Evolutionary conservation across 2,797 vertebrate species (phyloP).

Genomic region (Bradypus variegatus): DNA sequence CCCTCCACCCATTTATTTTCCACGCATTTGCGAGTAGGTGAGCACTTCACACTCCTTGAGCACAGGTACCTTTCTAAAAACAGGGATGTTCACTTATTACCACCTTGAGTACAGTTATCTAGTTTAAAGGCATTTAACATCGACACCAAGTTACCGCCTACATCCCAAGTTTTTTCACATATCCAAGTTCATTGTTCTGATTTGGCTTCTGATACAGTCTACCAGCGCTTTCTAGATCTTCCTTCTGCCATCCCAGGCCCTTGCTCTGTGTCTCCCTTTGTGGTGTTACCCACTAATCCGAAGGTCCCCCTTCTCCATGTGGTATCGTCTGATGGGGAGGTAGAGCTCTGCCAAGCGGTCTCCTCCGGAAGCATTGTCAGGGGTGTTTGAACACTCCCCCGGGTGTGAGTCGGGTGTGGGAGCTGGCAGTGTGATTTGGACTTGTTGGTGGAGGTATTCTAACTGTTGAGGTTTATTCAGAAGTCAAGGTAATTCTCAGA

Average conservation of each 20-base stretch:
- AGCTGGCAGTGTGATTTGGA: accelerated
- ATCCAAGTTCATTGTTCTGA: accelerated
- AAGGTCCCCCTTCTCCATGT: accelerated
- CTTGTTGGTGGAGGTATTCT: accelerated
- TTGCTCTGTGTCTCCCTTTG: accelerated
- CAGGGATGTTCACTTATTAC: too few relatives aligned
- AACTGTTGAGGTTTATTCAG: background rate
- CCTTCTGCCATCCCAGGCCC: accelerated
- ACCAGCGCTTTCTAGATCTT: accelerated
- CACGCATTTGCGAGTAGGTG: too few relatives aligned
- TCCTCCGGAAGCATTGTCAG: accelerated
- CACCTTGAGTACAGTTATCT: too few relatives aligned
- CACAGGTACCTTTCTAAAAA: too few relatives aligned
- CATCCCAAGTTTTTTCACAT: background rate
- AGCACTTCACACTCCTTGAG: too few relatives aligned
- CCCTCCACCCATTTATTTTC: too few relatives aligned
- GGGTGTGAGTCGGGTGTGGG: accelerated
- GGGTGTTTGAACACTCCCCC: accelerated
- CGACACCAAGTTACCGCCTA: too few relatives aligned
- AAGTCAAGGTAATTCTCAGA: background rate
- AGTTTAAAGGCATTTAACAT: too few relatives aligned
- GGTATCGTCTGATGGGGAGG: too few relatives aligned
- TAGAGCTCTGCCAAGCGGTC: accelerated
- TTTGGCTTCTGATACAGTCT: accelerated
- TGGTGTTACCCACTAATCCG: accelerated